Conservation (phyloP, 92 coral and sea anemone species). For the Parazoanthus darwini region DNA sequence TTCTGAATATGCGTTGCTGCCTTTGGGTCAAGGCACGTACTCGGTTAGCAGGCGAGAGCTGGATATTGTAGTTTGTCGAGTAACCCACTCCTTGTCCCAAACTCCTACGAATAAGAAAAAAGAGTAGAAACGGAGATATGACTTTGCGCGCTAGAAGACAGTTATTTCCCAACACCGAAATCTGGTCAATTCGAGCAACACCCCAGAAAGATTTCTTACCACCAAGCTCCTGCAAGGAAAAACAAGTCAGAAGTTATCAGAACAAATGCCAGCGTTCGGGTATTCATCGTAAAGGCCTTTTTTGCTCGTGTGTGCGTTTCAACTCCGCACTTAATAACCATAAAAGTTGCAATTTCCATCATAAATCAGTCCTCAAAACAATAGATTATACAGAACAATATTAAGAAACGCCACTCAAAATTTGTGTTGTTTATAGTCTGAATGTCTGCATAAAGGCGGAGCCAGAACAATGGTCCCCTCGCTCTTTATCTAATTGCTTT, state of each 20-base stretch:
- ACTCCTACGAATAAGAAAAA: constrained; percentile 40
- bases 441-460: constrained; percentile 76
- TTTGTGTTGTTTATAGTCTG: constrained; percentile 68
- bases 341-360: constrained; percentile 46
- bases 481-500: constrained; percentile 66
- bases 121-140: neutral
- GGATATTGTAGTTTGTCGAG: constrained; percentile 64
- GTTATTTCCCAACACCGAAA: neutral
- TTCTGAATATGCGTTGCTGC: constrained; percentile 71
- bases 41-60: constrained; percentile 83
- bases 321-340: constrained; percentile 39
- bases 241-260: constrained; percentile 42
- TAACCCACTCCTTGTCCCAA: constrained; percentile 44
- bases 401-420: constrained; percentile 71
- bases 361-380: constrained; percentile 75
- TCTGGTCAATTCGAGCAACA: neutral
- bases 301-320: constrained; percentile 34
- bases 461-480: constrained; percentile 50
- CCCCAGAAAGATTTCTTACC: constrained; percentile 49
- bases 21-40: constrained; percentile 79
- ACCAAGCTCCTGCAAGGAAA: constrained; percentile 61
- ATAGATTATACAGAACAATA: constrained; percentile 70
- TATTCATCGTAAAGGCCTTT: constrained; percentile 9
- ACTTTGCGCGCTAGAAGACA: neutral
- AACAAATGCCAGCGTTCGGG: constrained; percentile 11